Percentiles rank a stretch among this genome's conserved stretches.
These are phyloP conservation scores for Acrossocheilus wenchowensis DNA, from an alignment of 2,797 vertebrate species.

Conservation along the genomic window DNA sequence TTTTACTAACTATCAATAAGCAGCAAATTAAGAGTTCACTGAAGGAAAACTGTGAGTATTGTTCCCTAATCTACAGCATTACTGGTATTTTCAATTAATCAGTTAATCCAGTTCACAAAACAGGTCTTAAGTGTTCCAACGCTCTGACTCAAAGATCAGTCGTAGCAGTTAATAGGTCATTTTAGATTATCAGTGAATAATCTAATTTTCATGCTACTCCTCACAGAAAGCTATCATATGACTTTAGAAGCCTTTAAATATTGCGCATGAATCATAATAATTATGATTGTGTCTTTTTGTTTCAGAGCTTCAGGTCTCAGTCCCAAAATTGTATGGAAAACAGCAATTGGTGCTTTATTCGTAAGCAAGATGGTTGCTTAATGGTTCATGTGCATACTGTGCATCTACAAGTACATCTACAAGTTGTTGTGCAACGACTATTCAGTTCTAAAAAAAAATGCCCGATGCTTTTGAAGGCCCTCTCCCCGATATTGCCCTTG, in stretches of 20 bases:
- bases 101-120: not conserved
- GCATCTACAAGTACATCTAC: not conserved
- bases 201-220: not conserved
- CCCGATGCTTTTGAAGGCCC: not conserved
- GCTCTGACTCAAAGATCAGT: not conserved
- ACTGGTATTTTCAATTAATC: not conserved
- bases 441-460: not conserved
- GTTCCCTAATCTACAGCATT: not conserved
- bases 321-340: not conserved
- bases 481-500: slow-evolving; percentile 1
- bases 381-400: not conserved
- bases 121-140: not conserved
- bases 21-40: not conserved
- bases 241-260: not conserved
- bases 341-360: not conserved
- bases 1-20: not conserved
- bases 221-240: not conserved
- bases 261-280: not conserved
- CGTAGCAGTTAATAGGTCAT: not conserved
- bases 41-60: not conserved
- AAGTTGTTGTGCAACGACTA: not conserved
- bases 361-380: not conserved
- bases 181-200: not conserved
- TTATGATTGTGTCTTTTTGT: not conserved
- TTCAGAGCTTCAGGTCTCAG: not conserved